Percentiles rank a stretch among this genome's conserved stretches.
Evolutionary conservation across 2,797 vertebrate species (phyloP).

Genomic region (Pantherophis vulpinus): DNA sequence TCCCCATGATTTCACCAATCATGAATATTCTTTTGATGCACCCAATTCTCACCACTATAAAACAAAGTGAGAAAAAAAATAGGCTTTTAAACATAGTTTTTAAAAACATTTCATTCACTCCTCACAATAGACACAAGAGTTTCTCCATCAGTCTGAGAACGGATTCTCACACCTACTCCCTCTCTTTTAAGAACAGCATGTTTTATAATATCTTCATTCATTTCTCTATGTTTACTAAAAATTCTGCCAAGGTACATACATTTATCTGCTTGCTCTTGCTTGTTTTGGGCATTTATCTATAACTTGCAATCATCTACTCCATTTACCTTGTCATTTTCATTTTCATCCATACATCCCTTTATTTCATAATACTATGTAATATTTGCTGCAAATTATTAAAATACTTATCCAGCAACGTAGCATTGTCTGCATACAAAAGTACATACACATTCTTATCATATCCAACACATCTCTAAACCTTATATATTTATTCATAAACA

Average conservation of each 20-base stretch:
- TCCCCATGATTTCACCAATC: background rate
- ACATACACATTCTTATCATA: background rate
- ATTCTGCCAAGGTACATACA: background rate
- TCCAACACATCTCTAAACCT: background rate
- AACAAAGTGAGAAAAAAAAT: background rate
- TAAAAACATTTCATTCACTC: background rate
- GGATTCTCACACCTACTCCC: background rate
- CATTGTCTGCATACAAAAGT: background rate
- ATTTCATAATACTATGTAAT: background rate
- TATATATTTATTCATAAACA: background rate
- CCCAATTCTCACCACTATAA: background rate
- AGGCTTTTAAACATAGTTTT: background rate
- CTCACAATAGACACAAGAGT: background rate
- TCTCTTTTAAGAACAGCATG: background rate
- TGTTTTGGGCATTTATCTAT: background rate
- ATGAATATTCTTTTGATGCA: background rate
- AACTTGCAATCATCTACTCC: background rate
- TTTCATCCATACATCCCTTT: background rate
- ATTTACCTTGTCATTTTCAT: background rate
- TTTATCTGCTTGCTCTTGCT: background rate
- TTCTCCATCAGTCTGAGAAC: background rate
- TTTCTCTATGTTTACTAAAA: background rate
- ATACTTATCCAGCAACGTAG: background rate
- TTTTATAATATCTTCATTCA: background rate
- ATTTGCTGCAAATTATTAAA: background rate